Evolutionary conservation across 2,797 vertebrate species (phyloP), one percentile per base, ranked within the genome.

Genomic region (Lophura swinhoii): DNA sequence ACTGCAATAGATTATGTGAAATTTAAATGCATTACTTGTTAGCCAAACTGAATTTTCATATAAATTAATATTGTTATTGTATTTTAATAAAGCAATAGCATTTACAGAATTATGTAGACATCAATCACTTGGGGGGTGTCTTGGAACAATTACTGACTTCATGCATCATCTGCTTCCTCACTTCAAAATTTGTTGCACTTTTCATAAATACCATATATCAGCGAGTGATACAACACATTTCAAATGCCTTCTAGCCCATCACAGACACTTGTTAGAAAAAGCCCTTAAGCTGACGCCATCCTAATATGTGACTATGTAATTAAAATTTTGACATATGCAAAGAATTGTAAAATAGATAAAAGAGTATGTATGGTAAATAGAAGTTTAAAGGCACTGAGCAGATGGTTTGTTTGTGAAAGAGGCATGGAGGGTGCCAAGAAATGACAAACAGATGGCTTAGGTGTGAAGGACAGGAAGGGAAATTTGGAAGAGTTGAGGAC

Each of bases 281-380:
- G 21, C 68, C 80, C 69, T 87, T 64, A 87, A 96, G 94, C 86
- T 18, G 37, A 71, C 88, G 92, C 80, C 95, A 91, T 84, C 71
- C 90, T 96, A 88, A 95, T 78, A 86, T n/a, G 74, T 67, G 94
- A 83, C 87, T 56, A 14, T 89, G 84, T 95, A 96, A 97, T 97
- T 96, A 96, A 94, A 96, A 95, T 89, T 95, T 90, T 96, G 96
- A 97, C 96, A 97, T 95, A 89, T 95, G 96, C 89, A 97, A 95
- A 93, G 96, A 90, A 91, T 92, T 97, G 90, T 91, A 92, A 94
- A 95, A 83, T 62, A 78, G 93, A 97, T 95, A 96, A 96, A 94
- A 87, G 89, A 83, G 73, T 78, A 90, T 72, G 93, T 79, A 66
- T 77, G 91, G 91, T 81, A 94, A 96, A 95, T 95, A 97, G 96